A percentile compares a stretch with the other conserved stretches of the same genome.
Conservation (phyloP, 2,113 vertebrate species). For the Neopipo cinnamomea region DNA sequence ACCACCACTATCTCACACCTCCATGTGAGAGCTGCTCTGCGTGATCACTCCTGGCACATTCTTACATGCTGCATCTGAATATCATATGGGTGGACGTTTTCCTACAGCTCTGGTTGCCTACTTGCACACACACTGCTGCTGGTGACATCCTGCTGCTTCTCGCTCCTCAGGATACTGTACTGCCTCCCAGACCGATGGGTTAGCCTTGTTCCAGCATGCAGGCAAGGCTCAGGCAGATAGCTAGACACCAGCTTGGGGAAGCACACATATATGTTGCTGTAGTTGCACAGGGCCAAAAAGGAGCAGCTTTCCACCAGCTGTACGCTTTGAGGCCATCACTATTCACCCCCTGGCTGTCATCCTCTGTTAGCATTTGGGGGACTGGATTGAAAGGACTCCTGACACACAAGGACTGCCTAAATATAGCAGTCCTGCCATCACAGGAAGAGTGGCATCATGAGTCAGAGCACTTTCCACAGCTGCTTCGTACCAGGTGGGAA, state of each 20-base stretch:
- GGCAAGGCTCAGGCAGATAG: background rate
- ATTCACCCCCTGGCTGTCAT: background rate
- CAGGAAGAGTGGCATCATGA: background rate
- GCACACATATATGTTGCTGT: rapidly evolving
- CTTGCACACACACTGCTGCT: background rate
- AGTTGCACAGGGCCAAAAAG: background rate
- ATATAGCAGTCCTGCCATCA: background rate
- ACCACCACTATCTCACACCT: background rate
- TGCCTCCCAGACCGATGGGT: background rate
- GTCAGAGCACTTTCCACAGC: background rate
- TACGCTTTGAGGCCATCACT: background rate
- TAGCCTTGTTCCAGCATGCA: background rate
- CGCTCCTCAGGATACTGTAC: background rate
- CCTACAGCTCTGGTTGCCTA: background rate
- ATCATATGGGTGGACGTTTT: background rate
- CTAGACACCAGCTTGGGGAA: background rate
- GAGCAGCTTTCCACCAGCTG: background rate
- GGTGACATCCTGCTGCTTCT: background rate
- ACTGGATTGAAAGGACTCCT: background rate
- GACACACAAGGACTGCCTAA: background rate
- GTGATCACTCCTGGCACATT: rapidly evolving
- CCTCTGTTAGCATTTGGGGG: background rate
- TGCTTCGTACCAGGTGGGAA: rapidly evolving
- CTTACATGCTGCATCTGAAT: background rate
- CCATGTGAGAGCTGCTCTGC: background rate